A percentile compares a stretch with the other conserved stretches of the same genome.
Evolutionary conservation across 2,888 invertebrate genomes (phyloP).

Genomic region (Brachyopa scutellaris): DNA sequence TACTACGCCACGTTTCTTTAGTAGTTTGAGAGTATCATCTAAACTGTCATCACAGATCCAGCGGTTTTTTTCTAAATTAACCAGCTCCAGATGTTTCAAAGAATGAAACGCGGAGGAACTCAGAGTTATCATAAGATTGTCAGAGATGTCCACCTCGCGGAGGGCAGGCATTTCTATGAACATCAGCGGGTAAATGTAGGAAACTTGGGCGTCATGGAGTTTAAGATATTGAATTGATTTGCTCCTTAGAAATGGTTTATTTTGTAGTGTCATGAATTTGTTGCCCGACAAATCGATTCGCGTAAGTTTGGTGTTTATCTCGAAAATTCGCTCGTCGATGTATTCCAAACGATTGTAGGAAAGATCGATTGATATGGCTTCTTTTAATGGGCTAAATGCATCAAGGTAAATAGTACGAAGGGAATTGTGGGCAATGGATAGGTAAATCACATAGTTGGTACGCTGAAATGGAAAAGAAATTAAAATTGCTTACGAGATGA

Average conservation of each 20-base stretch:
- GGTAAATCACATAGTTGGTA: constrained; percentile 76
- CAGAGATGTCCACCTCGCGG: constrained; percentile 84
- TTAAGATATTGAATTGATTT: constrained; percentile 83
- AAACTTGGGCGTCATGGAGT: constrained; percentile 84
- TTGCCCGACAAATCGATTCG: constrained; percentile 85
- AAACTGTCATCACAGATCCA: constrained; percentile 83
- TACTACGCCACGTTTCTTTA: constrained; percentile 75
- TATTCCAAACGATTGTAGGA: constrained; percentile 85
- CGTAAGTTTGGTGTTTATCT: constrained; percentile 83
- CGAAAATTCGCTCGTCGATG: constrained; percentile 83
- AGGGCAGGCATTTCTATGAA: constrained; percentile 84
- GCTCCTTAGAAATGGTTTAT: constrained; percentile 84
- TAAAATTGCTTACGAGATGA: too few relatives aligned
- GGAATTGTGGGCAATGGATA: constrained; percentile 83
- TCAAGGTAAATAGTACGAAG: constrained; percentile 85
- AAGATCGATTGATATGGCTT: constrained; percentile 84
- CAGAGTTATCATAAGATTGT: constrained; percentile 84
- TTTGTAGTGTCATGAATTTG: constrained; percentile 84
- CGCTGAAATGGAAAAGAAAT: constrained; percentile 73
- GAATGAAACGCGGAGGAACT: constrained; percentile 82
- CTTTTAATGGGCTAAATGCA: constrained; percentile 83
- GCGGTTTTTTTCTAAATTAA: constrained; percentile 84
- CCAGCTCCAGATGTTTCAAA: constrained; percentile 82
- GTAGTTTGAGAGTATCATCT: constrained; percentile 74
- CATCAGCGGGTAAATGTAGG: constrained; percentile 82